Evolutionary conservation across 37 sponge, comb jelly and placozoan genomes (phyloP), one percentile per base, ranked within the genome.

Genomic region (Hormiphora californensis): DNA sequence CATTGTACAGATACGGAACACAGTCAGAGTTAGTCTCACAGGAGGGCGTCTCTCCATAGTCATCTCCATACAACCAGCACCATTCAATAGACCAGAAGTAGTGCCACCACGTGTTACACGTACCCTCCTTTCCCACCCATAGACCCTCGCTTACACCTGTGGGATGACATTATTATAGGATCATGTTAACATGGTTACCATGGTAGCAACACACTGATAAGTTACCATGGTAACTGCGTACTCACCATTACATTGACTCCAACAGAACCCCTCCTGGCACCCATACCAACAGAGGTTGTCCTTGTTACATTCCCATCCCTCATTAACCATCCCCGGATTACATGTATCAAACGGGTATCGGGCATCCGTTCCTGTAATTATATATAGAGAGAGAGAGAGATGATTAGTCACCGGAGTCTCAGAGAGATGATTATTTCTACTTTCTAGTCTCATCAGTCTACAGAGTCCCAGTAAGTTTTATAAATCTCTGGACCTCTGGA

Each of bases 341-440:
- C 61, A 57, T 30, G 61, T 57, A 30, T 57, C 61, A 30, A 28
- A 57, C n/a, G 61, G 61, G 61, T 57, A 57, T 19, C 61, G 61
- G n/a, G 30, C 61, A 23, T 57, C 61, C 61, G 53, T n/a, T n/a
- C n/a, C n/a, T n/a, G n/a, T n/a, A n/a, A n/a, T n/a, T n/a, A n/a
- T n/a, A n/a, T n/a, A n/a, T n/a, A n/a, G n/a, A n/a, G n/a, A n/a
- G n/a, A n/a, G n/a, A n/a, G n/a, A n/a, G n/a, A n/a, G n/a, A n/a
- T n/a, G n/a, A n/a, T n/a, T n/a, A n/a, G n/a, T n/a, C n/a, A n/a
- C n/a, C n/a, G n/a, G n/a, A n/a, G n/a, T n/a, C n/a, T n/a, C n/a
- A n/a, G n/a, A n/a, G n/a, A n/a, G n/a, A n/a, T n/a, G n/a, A n/a
- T n/a, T n/a, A n/a, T n/a, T n/a, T n/a, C n/a, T n/a, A n/a, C n/a